Evolutionary conservation across 2,113 vertebrate genomes (phyloP).

Genomic region (Ariopsis seemanni): DNA sequence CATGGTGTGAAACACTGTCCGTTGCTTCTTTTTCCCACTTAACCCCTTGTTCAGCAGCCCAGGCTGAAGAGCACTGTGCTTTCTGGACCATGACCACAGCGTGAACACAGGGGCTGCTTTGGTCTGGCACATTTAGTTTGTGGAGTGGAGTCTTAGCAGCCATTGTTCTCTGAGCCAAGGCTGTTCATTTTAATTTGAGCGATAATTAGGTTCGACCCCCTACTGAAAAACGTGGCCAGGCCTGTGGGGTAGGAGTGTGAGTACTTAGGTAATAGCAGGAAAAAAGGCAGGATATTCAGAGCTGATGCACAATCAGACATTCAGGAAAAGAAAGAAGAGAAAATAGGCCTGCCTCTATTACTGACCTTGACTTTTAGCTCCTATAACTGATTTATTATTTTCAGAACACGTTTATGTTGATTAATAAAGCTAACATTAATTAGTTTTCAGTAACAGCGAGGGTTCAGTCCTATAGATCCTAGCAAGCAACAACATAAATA

Average conservation of each 20-base stretch:
- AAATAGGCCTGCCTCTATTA: constrained; percentile 52
- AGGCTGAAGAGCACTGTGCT: background rate
- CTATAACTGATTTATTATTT: constrained; percentile 69
- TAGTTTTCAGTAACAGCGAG: background rate
- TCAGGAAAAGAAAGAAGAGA: constrained; percentile 59
- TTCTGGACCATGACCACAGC: constrained; percentile 33
- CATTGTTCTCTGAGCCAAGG: constrained; percentile 59
- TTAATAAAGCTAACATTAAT: background rate
- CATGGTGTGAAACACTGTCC: constrained; percentile 56
- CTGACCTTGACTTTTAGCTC: constrained; percentile 59
- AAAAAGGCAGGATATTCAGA: constrained; percentile 58
- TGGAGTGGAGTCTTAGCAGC: constrained; percentile 52
- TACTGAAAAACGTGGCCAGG: constrained; percentile 44
- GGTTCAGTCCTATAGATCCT: constrained; percentile 12
- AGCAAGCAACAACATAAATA: background rate
- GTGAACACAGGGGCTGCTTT: constrained; percentile 37
- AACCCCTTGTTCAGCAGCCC: constrained; percentile 27
- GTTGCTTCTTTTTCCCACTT: constrained; percentile 31
- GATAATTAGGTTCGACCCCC: constrained; percentile 65
- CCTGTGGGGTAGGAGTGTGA: constrained; percentile 37
- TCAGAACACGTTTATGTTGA: constrained; percentile 53
- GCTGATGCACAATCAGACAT: constrained; percentile 61
- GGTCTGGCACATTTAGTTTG: constrained; percentile 56
- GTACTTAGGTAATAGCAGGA: constrained; percentile 38
- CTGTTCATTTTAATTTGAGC: constrained; percentile 68